A percentile compares a stretch with the other conserved stretches of the same genome.
Conservation (phyloP, 2,888 invertebrate genomes). For the Allophyes oxyacanthae region DNA sequence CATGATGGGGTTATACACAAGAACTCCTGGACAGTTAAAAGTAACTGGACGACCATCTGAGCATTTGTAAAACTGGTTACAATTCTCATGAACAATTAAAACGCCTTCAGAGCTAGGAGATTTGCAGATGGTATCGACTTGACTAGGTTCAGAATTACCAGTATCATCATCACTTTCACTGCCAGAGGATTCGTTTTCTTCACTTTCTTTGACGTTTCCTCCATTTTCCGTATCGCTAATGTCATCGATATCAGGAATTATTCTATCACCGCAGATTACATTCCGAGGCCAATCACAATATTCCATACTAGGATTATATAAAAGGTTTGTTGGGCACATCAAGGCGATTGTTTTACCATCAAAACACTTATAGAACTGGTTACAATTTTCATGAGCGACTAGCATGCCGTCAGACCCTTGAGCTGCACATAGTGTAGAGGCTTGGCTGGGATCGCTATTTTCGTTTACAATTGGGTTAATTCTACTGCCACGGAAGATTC, state of each 20-base stretch:
- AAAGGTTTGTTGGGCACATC: slow-evolving; percentile 44
- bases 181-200: slow-evolving; percentile 14
- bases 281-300: slow-evolving; percentile 56
- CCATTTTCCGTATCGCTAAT: neutral
- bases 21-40: slow-evolving; percentile 50
- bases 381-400: slow-evolving; percentile 61
- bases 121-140: slow-evolving; percentile 58
- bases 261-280: slow-evolving; percentile 59
- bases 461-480: slow-evolving; percentile 7
- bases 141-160: slow-evolving; percentile 40
- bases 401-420: slow-evolving; percentile 48
- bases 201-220: slow-evolving; percentile 4
- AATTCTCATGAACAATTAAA: slow-evolving; percentile 62
- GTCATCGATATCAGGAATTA: slow-evolving; percentile 14
- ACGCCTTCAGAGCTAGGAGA: slow-evolving; percentile 49
- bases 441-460: slow-evolving; percentile 22
- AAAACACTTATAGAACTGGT: slow-evolving; percentile 58
- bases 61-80: slow-evolving; percentile 66
- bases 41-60: slow-evolving; percentile 51
- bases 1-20: slow-evolving; percentile 51
- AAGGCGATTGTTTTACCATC: slow-evolving; percentile 48
- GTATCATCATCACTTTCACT: neutral
- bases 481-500: too few relatives aligned
- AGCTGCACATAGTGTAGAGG: slow-evolving; percentile 51
- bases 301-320: slow-evolving; percentile 53